Evolutionary conservation across 2,888 invertebrate genomes (phyloP).

Genomic region (Dorcus hopei): DNA sequence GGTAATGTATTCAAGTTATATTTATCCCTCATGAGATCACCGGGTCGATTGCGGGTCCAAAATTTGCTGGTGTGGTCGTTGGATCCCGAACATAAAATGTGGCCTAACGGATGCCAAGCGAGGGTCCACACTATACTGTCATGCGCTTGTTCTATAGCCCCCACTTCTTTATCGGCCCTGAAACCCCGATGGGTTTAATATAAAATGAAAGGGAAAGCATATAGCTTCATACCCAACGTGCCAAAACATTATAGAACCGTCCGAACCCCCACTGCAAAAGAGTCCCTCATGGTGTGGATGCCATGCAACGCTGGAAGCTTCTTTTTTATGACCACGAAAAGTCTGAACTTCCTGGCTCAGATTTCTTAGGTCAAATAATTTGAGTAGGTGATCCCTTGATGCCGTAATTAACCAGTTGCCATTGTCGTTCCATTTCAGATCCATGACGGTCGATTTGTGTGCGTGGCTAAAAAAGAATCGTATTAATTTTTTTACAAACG

Average conservation of each 20-base stretch:
- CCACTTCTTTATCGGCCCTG: slow-evolving; percentile 96
- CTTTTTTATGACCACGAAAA: slow-evolving; percentile 98
- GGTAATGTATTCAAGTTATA: slow-evolving; percentile 93
- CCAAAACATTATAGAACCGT: slow-evolving; percentile 98
- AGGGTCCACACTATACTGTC: slow-evolving; percentile 99
- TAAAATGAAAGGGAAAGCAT: background rate
- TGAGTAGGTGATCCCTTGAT: slow-evolving; percentile 93
- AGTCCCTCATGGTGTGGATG: slow-evolving; percentile 97
- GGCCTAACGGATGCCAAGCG: slow-evolving; percentile 99
- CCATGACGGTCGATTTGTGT: slow-evolving; percentile 99
- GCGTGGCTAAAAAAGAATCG: slow-evolving; percentile 70
- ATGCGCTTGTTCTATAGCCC: slow-evolving; percentile 96
- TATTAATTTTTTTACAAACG: background rate
- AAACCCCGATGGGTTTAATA: slow-evolving; percentile 17
- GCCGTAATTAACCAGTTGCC: slow-evolving; percentile 99
- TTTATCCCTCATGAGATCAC: slow-evolving; percentile 97
- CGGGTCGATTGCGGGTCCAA: slow-evolving; percentile 98
- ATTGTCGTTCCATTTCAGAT: slow-evolving; percentile 98
- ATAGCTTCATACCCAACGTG: slow-evolving; percentile 76
- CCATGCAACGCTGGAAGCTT: slow-evolving; percentile 96
- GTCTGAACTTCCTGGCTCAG: slow-evolving; percentile 93
- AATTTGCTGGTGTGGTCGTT: slow-evolving; percentile 99
- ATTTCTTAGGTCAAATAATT: slow-evolving; percentile 96
- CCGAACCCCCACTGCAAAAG: slow-evolving; percentile 97
- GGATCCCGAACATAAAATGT: slow-evolving; percentile 98